Evolutionary conservation across 2,888 invertebrate species (phyloP), one percentile per base, ranked within the genome.

Genomic region (Trichogramma evanescens): DNA sequence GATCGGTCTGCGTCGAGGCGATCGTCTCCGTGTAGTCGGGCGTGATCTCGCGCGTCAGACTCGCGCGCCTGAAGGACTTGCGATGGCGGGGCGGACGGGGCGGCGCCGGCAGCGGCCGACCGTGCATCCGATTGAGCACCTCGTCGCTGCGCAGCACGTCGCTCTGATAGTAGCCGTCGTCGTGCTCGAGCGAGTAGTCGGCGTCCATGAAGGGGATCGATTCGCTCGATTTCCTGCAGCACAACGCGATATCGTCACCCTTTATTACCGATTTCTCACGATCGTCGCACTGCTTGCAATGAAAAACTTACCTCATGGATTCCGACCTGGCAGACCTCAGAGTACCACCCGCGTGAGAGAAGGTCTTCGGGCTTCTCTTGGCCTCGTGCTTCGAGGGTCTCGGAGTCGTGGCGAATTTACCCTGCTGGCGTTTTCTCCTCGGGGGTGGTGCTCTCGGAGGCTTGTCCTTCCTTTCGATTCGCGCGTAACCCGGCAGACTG

Each of bases 1-100:
- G 91, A 77, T 93, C 92, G 0, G 92, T 93, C 79, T 93, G 92
- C 1, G 90, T 91, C 1, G 89, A 91, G 5, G 89, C 87, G 71
- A 89, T 89, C 39, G 86, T 86, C 77, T 90, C 90, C 38, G 60
- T 66, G 4, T 64, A 41, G 9, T 80, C 79, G 49, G 71, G 56
- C 3, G 66, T 59, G 8, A 68, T 65, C 9, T 59, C 62, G 38
- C 56, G 57, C 13, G 65, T 65, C 40, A 68, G 65, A 10, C 62
- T 62, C 7, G 64, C 53, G 6, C 61, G 64, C 1, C 10, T 43
- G 6, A 42, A 59, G 60, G 66, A 61, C 56, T 58, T 67, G 41
- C 83, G 82, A 38, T 82, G 83, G 64, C 92, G 83, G 0, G 91
- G 91, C 45, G 93, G 93, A 61, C 92, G 81, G 2, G 93, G 93